Base-by-base conservation (phyloP, 2,113 vertebrate species). In the Coptodon rendalli region DNA sequence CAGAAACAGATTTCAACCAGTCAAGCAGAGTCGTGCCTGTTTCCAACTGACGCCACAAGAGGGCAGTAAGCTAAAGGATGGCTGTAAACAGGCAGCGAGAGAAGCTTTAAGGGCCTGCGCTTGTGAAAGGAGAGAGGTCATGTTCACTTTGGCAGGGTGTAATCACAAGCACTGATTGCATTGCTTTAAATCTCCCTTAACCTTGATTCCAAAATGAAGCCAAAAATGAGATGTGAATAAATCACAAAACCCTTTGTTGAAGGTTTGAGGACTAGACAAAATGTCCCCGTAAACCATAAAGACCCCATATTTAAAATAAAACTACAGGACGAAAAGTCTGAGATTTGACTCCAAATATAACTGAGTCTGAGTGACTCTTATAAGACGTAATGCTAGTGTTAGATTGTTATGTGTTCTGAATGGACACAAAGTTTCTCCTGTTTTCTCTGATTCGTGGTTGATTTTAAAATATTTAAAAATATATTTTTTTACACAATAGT, bases 1-100 rank as follows among this genome's bases (percentile, higher is more conserved):
- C 34, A 66, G 10, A n/a, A 9, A 66, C 17, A 38, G 31, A 66
- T 38, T 38, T 40, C 63, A 68, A n/a, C 11, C 54, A 22, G 4
- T 40, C 36, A 24, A 68, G 0, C 63, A 40, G 2, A 63, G 63
- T 40, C 19, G 0, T 43, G 63, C 36, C 36, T 71, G 36, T 13
- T 71, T 71, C 36, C 12, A 40, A n/a, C 19, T 5, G 11, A 22
- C 2, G 19, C 36, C 63, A 68, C 63, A 2, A 40, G 36, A 68
- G 11, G 63, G 11, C 19, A 68, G 34, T 22, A 68, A 68, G 11
- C 36, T 9, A 22, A 68, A 0, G 36, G 63, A 66, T 66, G 29
- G 16, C 31, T 66, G 31, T 31, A 36, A 40, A 68, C 19, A 40
- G 4, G 29, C 27, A 19, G 14, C 34, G 29, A 34, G 29, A 61